Percentiles rank a stretch among this genome's conserved stretches.
These are phyloP conservation scores for Nomada fucata DNA, from an alignment of 2,888 invertebrate species.

Conservation along the genomic window DNA sequence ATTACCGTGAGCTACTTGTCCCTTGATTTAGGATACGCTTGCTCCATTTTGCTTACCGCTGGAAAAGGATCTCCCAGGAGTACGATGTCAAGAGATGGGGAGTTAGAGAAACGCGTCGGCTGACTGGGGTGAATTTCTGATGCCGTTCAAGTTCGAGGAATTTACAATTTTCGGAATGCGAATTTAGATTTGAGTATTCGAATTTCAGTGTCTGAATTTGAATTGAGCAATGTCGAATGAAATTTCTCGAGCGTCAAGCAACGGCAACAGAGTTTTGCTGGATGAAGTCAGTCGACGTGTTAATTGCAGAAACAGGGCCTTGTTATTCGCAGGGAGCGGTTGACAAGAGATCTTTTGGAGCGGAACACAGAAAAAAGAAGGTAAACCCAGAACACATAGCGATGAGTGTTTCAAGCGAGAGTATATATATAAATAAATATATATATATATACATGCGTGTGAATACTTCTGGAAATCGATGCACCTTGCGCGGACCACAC, in stretches of 20 bases:
- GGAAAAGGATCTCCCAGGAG: conserved; percentile 12
- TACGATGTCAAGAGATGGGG: conserved; percentile 17
- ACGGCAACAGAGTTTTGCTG: neutral
- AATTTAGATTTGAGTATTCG: neutral
- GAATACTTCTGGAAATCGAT: conserved; percentile 27
- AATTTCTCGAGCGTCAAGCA: neutral
- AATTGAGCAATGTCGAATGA: neutral
- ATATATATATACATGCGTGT: conserved; percentile 49
- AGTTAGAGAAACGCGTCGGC: conserved; percentile 20
- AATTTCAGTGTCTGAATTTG: neutral
- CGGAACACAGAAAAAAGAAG: conserved; percentile 5
- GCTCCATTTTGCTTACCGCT: conserved; percentile 66
- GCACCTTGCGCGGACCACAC: conserved; percentile 31
- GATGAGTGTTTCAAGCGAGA: conserved; percentile 44
- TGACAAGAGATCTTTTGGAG: conserved; percentile 34
- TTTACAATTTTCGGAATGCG: neutral
- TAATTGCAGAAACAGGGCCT: conserved; percentile 27
- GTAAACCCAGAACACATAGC: conserved; percentile 26
- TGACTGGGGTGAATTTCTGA: conserved; percentile 8
- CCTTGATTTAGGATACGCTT: conserved; percentile 52
- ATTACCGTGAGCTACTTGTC: conserved; percentile 32
- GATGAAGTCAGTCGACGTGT: conserved; percentile 10
- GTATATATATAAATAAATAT: conserved; percentile 20
- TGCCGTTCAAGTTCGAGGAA: neutral
- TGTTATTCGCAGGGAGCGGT: conserved; percentile 16